These are phyloP conservation scores for Sarcoramphus papa DNA, from an alignment of 2,797 vertebrate species.

Conservation along the genomic window DNA sequence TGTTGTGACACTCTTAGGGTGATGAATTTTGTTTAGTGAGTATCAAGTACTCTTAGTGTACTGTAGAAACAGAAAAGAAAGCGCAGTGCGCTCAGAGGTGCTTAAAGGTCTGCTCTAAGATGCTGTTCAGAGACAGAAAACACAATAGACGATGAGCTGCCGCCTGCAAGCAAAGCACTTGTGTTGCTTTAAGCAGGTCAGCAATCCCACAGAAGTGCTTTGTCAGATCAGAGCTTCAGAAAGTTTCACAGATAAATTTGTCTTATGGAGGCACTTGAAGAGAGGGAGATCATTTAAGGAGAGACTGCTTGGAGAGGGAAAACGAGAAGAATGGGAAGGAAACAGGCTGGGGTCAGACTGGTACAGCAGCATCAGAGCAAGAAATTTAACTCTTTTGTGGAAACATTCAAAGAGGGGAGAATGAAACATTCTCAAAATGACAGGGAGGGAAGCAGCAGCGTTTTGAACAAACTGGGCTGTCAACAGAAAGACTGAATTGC, in stretches of 20 bases:
- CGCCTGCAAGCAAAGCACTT: not conserved
- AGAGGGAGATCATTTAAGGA: not conserved
- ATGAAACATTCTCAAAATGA: not conserved
- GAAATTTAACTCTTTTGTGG: not conserved
- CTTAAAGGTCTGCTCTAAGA: not conserved
- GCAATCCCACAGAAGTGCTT: not conserved
- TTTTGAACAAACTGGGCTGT: not conserved
- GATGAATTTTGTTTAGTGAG: not conserved
- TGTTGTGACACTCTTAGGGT: not conserved
- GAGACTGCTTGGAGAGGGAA: not conserved
- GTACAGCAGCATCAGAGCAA: not conserved
- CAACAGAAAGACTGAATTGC: not conserved
- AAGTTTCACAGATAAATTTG: not conserved
- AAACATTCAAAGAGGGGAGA: not conserved
- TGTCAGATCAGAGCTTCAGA: not conserved
- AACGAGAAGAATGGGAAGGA: not conserved
- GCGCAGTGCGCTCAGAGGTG: not conserved
- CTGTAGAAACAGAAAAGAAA: not conserved
- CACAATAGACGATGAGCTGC: not conserved
- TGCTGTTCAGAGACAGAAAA: not conserved
- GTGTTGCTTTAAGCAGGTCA: not conserved
- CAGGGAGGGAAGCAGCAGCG: not conserved
- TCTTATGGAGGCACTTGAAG: not conserved
- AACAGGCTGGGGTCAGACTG: not conserved
- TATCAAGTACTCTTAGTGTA: not conserved